Evolutionary conservation across 2,888 invertebrate species (phyloP).

Genomic region (Platynereis dumerilii): DNA sequence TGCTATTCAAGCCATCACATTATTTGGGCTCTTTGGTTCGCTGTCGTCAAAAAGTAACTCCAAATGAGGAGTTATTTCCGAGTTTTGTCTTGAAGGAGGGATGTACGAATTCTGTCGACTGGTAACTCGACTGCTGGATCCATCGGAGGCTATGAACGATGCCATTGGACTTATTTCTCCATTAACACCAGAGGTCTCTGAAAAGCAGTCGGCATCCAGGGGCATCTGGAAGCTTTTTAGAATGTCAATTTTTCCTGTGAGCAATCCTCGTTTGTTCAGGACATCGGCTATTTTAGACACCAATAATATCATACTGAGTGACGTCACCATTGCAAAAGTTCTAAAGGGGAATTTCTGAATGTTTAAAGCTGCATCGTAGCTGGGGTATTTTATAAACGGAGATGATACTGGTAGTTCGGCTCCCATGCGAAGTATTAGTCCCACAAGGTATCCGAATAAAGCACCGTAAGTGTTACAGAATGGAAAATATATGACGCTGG

Average conservation of each 20-base stretch:
- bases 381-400: conserved; percentile 82
- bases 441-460: conserved; percentile 70
- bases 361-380: conserved; percentile 66
- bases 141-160: too few relatives aligned
- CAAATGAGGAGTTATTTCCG: too few relatives aligned
- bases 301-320: conserved; percentile 9
- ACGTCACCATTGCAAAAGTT: conserved; percentile 27
- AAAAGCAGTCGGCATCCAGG: too few relatives aligned
- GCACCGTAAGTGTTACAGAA: conserved; percentile 30
- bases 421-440: conserved; percentile 76
- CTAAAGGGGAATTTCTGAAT: conserved; percentile 28
- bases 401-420: conserved; percentile 87
- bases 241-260: neutral
- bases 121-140: too few relatives aligned
- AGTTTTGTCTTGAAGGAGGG: too few relatives aligned
- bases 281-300: conserved; percentile 17
- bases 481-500: conserved; percentile 23
- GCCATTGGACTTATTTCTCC: too few relatives aligned
- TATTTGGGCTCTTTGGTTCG: too few relatives aligned
- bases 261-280: conserved; percentile 7
- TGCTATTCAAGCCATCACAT: too few relatives aligned
- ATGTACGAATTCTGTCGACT: too few relatives aligned
- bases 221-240: neutral
- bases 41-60: too few relatives aligned
- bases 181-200: too few relatives aligned